These are phyloP conservation scores for Lynx canadensis DNA, from an alignment of 2,113 vertebrate genomes.

Conservation along the genomic window DNA sequence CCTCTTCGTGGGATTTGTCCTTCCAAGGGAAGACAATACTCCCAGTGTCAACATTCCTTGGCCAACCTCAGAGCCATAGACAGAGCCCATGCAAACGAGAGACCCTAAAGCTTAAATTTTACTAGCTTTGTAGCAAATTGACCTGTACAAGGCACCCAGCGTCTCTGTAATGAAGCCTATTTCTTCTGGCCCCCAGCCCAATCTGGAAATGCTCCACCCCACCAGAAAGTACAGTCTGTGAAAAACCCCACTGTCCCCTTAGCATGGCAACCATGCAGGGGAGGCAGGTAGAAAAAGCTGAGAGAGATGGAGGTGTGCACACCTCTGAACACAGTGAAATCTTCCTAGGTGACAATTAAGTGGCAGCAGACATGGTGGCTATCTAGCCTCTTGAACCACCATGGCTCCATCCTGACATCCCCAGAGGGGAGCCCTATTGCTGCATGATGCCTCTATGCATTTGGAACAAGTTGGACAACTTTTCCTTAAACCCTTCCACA, in stretches of 20 bases:
- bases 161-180: background rate
- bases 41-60: background rate
- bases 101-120: background rate
- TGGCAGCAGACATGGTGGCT: background rate
- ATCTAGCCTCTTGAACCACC: background rate
- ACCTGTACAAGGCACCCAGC: background rate
- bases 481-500: background rate
- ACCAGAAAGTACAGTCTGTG: background rate
- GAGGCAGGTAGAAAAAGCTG: background rate
- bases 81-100: background rate
- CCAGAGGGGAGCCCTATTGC: background rate
- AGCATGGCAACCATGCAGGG: background rate
- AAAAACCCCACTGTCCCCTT: background rate
- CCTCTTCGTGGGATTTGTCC: background rate
- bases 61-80: background rate
- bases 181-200: background rate
- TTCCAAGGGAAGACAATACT: background rate
- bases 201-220: background rate
- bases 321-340: background rate
- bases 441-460: fast-evolving
- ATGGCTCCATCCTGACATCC: fast-evolving
- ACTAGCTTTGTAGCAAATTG: background rate
- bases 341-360: background rate
- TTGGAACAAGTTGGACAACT: background rate
- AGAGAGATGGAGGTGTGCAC: background rate